Base-by-base conservation (phyloP, 2,113 vertebrate genomes). In the Leptodactylus fuscus region DNA sequence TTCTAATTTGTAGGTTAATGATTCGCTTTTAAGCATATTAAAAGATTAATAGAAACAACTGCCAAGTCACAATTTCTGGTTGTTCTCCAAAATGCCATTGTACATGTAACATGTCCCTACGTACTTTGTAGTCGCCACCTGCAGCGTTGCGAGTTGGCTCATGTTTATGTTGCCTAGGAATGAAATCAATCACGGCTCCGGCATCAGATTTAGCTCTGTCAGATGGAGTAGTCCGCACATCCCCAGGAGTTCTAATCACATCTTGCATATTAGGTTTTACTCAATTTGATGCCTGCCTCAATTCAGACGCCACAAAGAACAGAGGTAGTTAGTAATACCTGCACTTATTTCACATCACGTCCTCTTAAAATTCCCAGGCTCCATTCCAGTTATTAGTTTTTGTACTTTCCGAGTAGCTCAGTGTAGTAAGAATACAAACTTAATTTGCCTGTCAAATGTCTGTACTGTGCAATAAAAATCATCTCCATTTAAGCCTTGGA, bases 361-460 rank as follows among this genome's bases (percentile, higher is more conserved):
- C 73, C 16, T 49, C 46, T 18, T 76, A 32, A 49, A 76, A 76
- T 76, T 76, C 73, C 73, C 73, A 51, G 71, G 44, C 73, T 76
- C 73, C 73, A 48, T 76, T 76, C 44, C 73, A 76, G 73, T 76
- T 76, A 76, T 76, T 76, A 76, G 73, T 76, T 76, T 76, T 76
- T 76, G 73, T 48, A 76, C 48, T 76, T 76, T 20, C 27, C 16
- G 70, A 75, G 73, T 75, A 75, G 44, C 73, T 75, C n/a, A 8
- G 24, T 20, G 44, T 29, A 76, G 71, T 27, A 48, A 48, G 46
- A 51, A 49, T 51, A 49, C 73, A 49, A 76, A 76, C 46, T 76
- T 76, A 49, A 76, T 76, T 76, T 76, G 27, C 73, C 73, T 76
- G 73, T 76, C 73, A 76, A 76, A 76, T 76, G 18, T 76, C 44